These are phyloP conservation scores for Tanypteryx hageni DNA, from an alignment of 2,888 invertebrate genomes.

Conservation along the genomic window DNA sequence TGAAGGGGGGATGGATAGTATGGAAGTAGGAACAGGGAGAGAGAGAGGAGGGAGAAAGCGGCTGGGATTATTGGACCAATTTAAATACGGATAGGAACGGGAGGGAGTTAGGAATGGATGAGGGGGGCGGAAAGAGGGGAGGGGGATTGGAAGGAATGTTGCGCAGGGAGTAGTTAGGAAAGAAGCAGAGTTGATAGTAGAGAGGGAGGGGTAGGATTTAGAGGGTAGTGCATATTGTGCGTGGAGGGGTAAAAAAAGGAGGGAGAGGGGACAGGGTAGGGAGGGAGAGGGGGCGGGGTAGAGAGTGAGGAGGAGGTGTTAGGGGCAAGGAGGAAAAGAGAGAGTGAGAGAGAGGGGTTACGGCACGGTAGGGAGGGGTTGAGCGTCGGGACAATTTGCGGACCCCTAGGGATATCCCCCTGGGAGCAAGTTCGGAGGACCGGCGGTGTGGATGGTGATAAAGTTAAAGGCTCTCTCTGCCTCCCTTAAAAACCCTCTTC, in stretches of 20 bases:
- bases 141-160: slow-evolving; percentile 20
- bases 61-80: slow-evolving; percentile 63
- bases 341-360: neutral
- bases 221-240: neutral
- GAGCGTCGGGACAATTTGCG: slow-evolving; percentile 26
- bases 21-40: neutral
- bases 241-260: slow-evolving; percentile 20
- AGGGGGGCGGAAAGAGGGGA: too few species aligned
- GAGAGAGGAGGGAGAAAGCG: neutral
- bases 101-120: neutral
- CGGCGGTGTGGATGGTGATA: slow-evolving; percentile 59
- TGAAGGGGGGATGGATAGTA: neutral
- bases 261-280: neutral
- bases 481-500: slow-evolving; percentile 22
- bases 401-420: slow-evolving; percentile 33
- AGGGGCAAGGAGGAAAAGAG: neutral
- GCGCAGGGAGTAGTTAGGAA: neutral
- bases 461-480: slow-evolving; percentile 39
- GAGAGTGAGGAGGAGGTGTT: neutral
- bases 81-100: slow-evolving; percentile 38
- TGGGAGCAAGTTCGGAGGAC: neutral
- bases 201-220: neutral
- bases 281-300: neutral
- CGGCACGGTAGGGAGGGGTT: neutral
- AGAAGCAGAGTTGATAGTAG: neutral